Evolutionary conservation across 2,888 invertebrate genomes (phyloP).

Genomic region (Zaprionus bogoriensis): DNA sequence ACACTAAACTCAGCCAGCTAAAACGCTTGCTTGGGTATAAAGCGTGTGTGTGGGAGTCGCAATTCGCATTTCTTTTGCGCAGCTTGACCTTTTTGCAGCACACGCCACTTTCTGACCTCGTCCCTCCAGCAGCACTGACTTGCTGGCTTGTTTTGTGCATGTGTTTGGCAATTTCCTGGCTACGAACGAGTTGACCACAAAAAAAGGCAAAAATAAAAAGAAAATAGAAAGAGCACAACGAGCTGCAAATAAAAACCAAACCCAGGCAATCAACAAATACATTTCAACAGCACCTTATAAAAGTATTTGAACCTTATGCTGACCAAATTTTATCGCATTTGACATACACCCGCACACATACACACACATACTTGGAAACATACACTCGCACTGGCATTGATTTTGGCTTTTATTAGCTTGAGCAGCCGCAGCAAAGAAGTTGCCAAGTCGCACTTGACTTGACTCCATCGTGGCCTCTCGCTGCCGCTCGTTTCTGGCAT

Average conservation of each 20-base stretch:
- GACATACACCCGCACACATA: constrained; percentile 49
- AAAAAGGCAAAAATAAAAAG: constrained; percentile 56
- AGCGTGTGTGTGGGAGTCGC: constrained; percentile 38
- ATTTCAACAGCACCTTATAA: constrained; percentile 77
- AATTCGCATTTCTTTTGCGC: constrained; percentile 54
- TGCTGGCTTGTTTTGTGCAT: constrained; percentile 54
- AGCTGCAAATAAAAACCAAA: constrained; percentile 70
- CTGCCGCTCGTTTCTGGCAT: background rate
- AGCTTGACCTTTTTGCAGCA: constrained; percentile 50
- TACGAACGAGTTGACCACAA: constrained; percentile 74
- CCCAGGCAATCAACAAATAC: constrained; percentile 76
- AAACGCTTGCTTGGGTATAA: constrained; percentile 14
- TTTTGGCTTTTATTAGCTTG: constrained; percentile 75
- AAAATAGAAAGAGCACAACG: constrained; percentile 52
- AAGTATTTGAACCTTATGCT: constrained; percentile 78
- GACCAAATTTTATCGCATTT: constrained; percentile 76
- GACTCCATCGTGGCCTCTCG: constrained; percentile 38
- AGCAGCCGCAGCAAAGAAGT: constrained; percentile 44
- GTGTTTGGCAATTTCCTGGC: constrained; percentile 73
- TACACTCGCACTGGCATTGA: constrained; percentile 58
- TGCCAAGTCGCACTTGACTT: constrained; percentile 55
- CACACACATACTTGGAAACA: constrained; percentile 3
- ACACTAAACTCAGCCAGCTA: constrained; percentile 14
- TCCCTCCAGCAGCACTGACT: constrained; percentile 4
- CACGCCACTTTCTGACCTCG: background rate